Percentiles rank a stretch among this genome's conserved stretches.
Evolutionary conservation across 1,140 invertebrate genomes (phyloP).

Genomic region (Spodoptera frugiperda): DNA sequence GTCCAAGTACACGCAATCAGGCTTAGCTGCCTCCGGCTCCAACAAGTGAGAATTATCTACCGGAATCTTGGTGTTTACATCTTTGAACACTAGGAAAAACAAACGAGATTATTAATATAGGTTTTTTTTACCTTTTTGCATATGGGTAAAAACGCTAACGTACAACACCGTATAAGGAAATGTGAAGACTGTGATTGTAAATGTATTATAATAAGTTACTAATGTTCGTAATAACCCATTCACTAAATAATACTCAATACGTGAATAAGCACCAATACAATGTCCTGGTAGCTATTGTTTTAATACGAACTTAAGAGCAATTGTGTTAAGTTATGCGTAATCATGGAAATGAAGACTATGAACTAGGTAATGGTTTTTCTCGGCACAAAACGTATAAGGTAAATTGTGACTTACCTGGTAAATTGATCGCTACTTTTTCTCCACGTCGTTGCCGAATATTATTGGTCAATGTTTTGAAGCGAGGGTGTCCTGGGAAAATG

Average conservation of each 20-base stretch:
- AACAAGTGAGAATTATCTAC: constrained; percentile 90
- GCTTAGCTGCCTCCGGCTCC: constrained; percentile 88
- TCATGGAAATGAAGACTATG: neutral
- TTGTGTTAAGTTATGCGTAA: neutral
- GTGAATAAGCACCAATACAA: neutral
- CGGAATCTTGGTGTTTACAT: constrained; percentile 94
- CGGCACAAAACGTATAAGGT: neutral
- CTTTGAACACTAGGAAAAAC: constrained; percentile 93
- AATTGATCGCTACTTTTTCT: constrained; percentile 98
- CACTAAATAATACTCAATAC: neutral
- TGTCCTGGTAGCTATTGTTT: neutral
- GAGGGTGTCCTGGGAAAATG: constrained; percentile 97
- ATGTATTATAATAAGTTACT: neutral
- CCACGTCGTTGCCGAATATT: constrained; percentile 97
- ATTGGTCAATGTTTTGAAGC: constrained; percentile 97
- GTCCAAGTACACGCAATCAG: constrained; percentile 98
- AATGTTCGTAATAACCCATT: constrained; percentile 5
- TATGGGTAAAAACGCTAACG: constrained; percentile 23
- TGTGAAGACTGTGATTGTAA: neutral
- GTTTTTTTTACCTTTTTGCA: neutral
- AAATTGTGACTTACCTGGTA: constrained; percentile 91
- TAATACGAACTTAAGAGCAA: neutral
- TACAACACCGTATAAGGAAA: constrained; percentile 15
- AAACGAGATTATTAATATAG: neutral
- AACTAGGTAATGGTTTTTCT: neutral